phyloP scores from a whole-genome alignment of 2,113 vertebrate genomes.

The Panthera uncia region DNA sequence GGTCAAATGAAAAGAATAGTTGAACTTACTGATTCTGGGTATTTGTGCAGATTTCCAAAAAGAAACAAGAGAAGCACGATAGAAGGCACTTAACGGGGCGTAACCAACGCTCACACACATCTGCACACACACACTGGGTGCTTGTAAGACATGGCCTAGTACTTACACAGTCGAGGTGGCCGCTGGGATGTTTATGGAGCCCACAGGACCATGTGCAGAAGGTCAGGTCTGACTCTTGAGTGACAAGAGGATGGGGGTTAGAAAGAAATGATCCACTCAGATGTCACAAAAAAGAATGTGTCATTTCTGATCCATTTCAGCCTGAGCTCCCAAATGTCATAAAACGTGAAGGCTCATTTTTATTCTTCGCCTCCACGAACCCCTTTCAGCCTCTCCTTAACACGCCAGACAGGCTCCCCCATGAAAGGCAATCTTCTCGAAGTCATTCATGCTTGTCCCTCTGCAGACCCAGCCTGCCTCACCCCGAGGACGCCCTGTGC shows the following conservation, averaged over 20 bases:
- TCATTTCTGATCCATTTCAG: background rate
- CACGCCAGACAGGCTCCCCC: background rate
- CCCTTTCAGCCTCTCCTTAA: background rate
- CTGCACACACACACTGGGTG: fast-evolving
- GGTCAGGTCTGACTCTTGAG: background rate
- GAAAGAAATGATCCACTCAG: background rate
- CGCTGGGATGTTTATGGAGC: fast-evolving
- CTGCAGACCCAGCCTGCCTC: background rate
- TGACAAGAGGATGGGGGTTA: too few species aligned
- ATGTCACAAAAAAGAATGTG: background rate
- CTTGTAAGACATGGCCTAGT: fast-evolving
- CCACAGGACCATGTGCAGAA: background rate
- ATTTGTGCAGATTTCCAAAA: background rate
- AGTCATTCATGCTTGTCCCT: background rate
- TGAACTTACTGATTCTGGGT: background rate
- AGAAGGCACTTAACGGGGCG: background rate
- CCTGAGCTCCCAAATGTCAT: background rate
- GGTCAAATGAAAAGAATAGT: background rate
- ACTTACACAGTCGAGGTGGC: fast-evolving
- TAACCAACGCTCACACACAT: too few species aligned
- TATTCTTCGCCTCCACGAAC: background rate
- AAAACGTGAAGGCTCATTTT: background rate
- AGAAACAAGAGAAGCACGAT: too few species aligned
- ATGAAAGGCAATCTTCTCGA: background rate
- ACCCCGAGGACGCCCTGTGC: fast-evolving